Percentiles rank a stretch among this genome's conserved stretches.
Evolutionary conservation across 2,888 invertebrate species (phyloP).

Genomic region (Xestia rhomboidea): DNA sequence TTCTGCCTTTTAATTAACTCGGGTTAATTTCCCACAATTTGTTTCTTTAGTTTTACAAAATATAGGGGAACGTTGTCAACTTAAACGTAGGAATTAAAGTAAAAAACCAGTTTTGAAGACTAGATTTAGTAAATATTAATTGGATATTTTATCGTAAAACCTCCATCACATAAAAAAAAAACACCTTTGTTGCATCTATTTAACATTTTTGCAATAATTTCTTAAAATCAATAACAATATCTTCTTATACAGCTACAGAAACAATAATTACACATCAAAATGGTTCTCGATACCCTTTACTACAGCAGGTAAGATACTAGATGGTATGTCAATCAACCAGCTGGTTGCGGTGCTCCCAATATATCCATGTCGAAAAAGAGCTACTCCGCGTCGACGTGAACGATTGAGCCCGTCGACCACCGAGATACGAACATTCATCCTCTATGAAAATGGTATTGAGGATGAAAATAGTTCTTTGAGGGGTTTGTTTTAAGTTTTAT

Average conservation of each 20-base stretch:
- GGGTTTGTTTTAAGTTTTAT: neutral
- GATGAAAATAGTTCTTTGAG: slow-evolving; percentile 30
- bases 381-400: slow-evolving; percentile 48
- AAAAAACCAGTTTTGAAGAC: no score
- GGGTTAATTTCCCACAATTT: no score
- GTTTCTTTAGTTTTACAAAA: no score
- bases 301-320: slow-evolving; percentile 1
- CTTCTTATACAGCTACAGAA: neutral
- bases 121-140: no score
- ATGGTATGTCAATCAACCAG: slow-evolving; percentile 37
- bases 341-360: slow-evolving; percentile 39
- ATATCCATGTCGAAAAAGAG: slow-evolving; percentile 45
- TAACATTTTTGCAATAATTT: no score
- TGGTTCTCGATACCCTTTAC: neutral
- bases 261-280: neutral
- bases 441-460: slow-evolving; percentile 51
- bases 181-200: no score
- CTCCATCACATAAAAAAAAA: no score
- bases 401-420: slow-evolving; percentile 50
- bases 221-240: no score
- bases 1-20: no score
- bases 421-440: slow-evolving; percentile 44
- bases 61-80: no score
- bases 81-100: no score
- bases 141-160: no score